Base-by-base conservation (phyloP, 2,797 vertebrate species). In the Aphelocoma californica region DNA sequence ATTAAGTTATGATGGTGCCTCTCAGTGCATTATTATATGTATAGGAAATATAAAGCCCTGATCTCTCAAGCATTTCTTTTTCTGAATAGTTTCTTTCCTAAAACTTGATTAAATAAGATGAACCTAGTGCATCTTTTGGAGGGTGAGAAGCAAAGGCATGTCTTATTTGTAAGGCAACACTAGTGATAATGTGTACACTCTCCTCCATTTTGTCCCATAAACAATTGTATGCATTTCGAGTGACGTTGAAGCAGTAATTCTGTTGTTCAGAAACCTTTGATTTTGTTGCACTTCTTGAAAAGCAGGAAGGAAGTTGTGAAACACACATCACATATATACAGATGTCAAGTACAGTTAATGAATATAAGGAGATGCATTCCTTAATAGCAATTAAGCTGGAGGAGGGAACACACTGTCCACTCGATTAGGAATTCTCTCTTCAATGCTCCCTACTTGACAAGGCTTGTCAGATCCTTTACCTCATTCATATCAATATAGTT, bases 361-460 rank as follows among this genome's bases (percentile, higher is more conserved):
- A 92, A 94, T 88, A 92, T 66, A 95, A 97, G 71, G 81, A 96
- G 81, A 96, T 80, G 45, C 86, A 78, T 96, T 95, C 90, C 72
- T 91, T 85, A 81, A 61, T 14, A 83, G 61, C 14, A 83, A 85
- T 94, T 91, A 91, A 95, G 77, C 12, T 51, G 18, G 48, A 82
- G 5, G 16, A 85, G 53, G 53, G 64, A 93, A 80, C 66, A 85
- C 2, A 14, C 14, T 78, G 75, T 91, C 71, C 7, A 3, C 18
- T 93, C 0, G 0, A 88, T 93, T 51, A 78, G 64, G 48, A 86
- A 78, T 64, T 91, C 89, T 88, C 50, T 79, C 44, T 74, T 89
- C 67, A 67, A 71, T 54, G 42, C 32, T 95, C 26, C 15, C 18
- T 80, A 53, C 38, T 71, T 78, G 50, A 62, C 32, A 78, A 78